phyloP scores from a whole-genome alignment of 1,140 invertebrate species.

The Epicauta chinensis region DNA sequence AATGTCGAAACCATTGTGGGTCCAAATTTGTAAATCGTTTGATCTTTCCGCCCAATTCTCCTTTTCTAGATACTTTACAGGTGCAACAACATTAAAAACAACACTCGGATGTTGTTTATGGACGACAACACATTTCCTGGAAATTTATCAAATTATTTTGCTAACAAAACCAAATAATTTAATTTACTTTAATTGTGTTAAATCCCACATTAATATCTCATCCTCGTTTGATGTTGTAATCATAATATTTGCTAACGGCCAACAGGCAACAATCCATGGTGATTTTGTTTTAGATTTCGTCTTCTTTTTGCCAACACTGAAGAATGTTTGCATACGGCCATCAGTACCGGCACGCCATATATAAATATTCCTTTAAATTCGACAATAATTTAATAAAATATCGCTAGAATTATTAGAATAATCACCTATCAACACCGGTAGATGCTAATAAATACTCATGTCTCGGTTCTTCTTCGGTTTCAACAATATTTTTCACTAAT shows the following conservation, averaged over 20 bases:
- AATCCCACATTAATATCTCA: constrained; percentile 52
- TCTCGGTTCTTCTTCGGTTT: constrained; percentile 9
- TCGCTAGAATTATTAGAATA: constrained; percentile 26
- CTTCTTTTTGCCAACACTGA: constrained; percentile 31
- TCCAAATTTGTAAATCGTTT: constrained; percentile 46
- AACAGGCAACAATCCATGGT: constrained; percentile 48
- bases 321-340: constrained; percentile 46
- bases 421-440: constrained; percentile 45
- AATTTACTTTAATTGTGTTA: constrained; percentile 23
- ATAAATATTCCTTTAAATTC: constrained; percentile 42
- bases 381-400: constrained; percentile 12
- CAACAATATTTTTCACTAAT: background rate
- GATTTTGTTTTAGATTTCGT: constrained; percentile 34
- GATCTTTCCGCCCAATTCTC: constrained; percentile 19
- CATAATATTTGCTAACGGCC: constrained; percentile 48
- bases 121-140: constrained; percentile 38
- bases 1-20: constrained; percentile 49
- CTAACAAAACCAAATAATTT: constrained; percentile 15
- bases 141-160: background rate
- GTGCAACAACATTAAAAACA: constrained; percentile 31
- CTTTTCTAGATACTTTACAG: constrained; percentile 20
- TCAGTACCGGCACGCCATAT: constrained; percentile 53
- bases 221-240: constrained; percentile 45
- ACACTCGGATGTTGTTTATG: constrained; percentile 42
- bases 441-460: constrained; percentile 50